Conservation (phyloP, 2,888 invertebrate genomes). For the Monopis laevigella region DNA sequence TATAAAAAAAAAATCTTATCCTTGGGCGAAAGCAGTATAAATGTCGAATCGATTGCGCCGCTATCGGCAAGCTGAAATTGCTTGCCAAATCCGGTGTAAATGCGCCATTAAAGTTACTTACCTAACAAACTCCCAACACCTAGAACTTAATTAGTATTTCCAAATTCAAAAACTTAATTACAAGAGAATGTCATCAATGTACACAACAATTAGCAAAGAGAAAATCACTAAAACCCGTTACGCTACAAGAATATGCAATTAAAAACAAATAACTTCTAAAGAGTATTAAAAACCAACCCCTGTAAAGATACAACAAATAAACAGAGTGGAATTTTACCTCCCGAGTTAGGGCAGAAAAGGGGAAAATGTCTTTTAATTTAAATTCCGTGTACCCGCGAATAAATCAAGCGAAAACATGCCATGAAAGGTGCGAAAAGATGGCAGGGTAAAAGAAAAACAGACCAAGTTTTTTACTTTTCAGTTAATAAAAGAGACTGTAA, state of each 20-base stretch:
- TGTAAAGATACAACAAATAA: background rate
- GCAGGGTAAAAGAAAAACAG: background rate
- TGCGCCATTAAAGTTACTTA: too few relatives aligned
- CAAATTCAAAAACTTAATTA: too few relatives aligned
- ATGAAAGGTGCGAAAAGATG: slow-evolving; percentile 9
- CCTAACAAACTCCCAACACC: too few relatives aligned
- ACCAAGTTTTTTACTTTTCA: background rate
- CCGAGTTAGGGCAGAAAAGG: background rate
- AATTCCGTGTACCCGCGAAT: slow-evolving; percentile 13
- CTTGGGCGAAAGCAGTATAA: too few relatives aligned
- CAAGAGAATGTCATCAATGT: too few relatives aligned
- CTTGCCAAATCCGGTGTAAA: too few relatives aligned
- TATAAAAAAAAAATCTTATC: too few relatives aligned
- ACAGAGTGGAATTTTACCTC: background rate
- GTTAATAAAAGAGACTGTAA: background rate
- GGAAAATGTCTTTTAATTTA: slow-evolving; percentile 13
- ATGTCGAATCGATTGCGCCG: too few relatives aligned
- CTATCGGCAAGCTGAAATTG: too few relatives aligned
- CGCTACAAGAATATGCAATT: background rate
- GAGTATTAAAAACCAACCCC: background rate
- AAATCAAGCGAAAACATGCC: slow-evolving; percentile 9
- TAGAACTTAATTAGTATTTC: too few relatives aligned
- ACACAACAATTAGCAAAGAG: too few relatives aligned
- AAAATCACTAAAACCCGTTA: background rate
- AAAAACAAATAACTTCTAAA: background rate